Evolutionary conservation across 23 tunicate species (phyloP), one percentile per base, ranked within the genome.

Genomic region (Halocynthia aurantium): DNA sequence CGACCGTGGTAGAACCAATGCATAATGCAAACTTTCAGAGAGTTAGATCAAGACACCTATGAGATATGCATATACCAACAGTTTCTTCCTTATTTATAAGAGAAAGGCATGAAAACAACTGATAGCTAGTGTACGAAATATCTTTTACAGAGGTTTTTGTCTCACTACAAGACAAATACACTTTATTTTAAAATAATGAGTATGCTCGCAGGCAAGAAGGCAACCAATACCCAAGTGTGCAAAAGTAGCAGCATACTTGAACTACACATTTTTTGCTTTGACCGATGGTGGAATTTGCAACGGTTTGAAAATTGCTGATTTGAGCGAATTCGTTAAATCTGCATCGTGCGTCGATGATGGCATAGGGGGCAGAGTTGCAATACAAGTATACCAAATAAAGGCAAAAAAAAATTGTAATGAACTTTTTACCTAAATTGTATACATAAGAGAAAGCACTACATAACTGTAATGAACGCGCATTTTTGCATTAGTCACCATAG

Each of bases 331-430:
- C 55, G 81, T 62, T 55, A 22, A 50, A 31, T 75, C 65, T 53
- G 62, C 50, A 11, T 58, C 57, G 20, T 77, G 81, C 53, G 18
- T 18, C 6, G 72, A 15, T 17, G 81, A 77, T 52, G 81, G 81
- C 7, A 21, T n/a, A 9, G 81, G 81, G 15, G 81, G 81, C 8
- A 71, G 67, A 10, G 64, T 62, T 57, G 81, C 81, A n/a, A 77
- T 55, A 19, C 72, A 77, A 40, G 69, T 77, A 17, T 77, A 77
- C 21, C 20, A 50, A 15, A 65, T 65, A 10, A 65, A 65, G n/a
- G 6, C 70, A 0, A 65, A 65, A 49, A 65, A 65, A 20, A 65
- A 65, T 65, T 65, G 70, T 65, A 15, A 65, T 40, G n/a, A 58
- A 31, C 44, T 31, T 31, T 31, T 31, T 31, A 31, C 44, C 1